Evolutionary conservation across 2,888 invertebrate genomes (phyloP).

Genomic region (Tigriopus californicus): DNA sequence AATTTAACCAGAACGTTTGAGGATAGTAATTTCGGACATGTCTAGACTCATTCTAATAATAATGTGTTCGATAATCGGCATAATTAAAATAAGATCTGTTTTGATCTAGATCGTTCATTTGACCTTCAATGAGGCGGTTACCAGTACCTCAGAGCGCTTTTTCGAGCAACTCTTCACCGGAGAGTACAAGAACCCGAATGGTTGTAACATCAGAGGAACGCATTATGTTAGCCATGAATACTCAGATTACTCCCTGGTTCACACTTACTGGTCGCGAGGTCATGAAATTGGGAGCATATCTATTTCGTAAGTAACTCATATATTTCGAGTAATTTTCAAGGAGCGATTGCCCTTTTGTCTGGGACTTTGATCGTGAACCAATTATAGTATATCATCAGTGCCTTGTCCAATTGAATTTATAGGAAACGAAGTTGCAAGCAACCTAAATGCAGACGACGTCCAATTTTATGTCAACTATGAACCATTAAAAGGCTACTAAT

Average conservation of each 20-base stretch:
- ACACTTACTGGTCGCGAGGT: slow-evolving; percentile 17
- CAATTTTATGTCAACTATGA: no score
- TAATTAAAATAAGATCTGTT: neutral
- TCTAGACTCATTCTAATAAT: no score
- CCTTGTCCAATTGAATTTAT: no score
- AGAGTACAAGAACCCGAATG: slow-evolving; percentile 17
- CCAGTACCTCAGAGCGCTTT: slow-evolving; percentile 13
- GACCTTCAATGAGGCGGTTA: slow-evolving; percentile 23
- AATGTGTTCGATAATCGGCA: neutral
- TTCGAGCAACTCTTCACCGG: slow-evolving; percentile 15
- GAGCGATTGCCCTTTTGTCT: no score
- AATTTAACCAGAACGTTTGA: no score
- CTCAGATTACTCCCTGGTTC: slow-evolving; percentile 15
- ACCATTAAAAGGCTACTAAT: no score
- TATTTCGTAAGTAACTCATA: slow-evolving; percentile 20
- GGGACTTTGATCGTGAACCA: no score
- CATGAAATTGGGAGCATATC: slow-evolving; percentile 21
- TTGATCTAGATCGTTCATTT: slow-evolving; percentile 21
- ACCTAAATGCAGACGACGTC: no score
- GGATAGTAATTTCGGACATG: no score
- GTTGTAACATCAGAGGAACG: slow-evolving; percentile 18
- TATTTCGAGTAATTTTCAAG: no score
- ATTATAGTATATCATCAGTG: no score
- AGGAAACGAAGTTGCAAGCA: no score
- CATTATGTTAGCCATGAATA: slow-evolving; percentile 18